phyloP scores from a whole-genome alignment of 2,797 vertebrate genomes.

The Muscicapa comitata region DNA sequence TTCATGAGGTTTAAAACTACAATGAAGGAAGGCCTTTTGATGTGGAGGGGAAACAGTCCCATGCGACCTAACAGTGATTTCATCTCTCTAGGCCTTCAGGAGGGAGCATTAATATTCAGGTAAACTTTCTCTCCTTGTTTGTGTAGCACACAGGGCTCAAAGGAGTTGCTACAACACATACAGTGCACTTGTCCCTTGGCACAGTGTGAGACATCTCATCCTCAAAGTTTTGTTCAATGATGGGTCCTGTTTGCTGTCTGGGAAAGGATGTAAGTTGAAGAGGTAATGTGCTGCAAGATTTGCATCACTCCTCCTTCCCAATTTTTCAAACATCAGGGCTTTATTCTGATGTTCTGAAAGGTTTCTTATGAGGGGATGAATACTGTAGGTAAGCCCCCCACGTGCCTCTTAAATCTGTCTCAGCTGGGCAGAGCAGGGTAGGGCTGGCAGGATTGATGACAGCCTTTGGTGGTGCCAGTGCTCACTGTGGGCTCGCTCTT shows the following conservation, averaged over 20 bases:
- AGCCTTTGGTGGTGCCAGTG: fast-evolving
- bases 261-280: background rate
- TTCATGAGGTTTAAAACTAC: constrained; percentile 96
- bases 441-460: background rate
- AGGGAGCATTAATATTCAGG: constrained; percentile 90
- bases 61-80: constrained; percentile 91
- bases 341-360: background rate
- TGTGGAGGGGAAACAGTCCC: constrained; percentile 92
- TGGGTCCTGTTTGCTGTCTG: background rate
- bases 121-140: constrained; percentile 1
- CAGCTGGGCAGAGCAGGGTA: background rate
- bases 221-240: background rate
- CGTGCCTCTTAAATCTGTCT: background rate
- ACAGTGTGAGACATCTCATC: background rate
- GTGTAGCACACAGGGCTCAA: fast-evolving
- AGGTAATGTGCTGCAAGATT: background rate
- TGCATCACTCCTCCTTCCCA: background rate
- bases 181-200: background rate
- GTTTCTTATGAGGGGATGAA: fast-evolving
- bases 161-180: background rate
- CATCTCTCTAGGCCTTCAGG: constrained; percentile 90
- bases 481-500: background rate
- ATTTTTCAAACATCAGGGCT: fast-evolving
- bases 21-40: constrained; percentile 86
- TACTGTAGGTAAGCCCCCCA: background rate